A percentile compares a stretch with the other conserved stretches of the same genome.
Evolutionary conservation across 2,888 invertebrate species (phyloP).

Genomic region (Meloe dianella): DNA sequence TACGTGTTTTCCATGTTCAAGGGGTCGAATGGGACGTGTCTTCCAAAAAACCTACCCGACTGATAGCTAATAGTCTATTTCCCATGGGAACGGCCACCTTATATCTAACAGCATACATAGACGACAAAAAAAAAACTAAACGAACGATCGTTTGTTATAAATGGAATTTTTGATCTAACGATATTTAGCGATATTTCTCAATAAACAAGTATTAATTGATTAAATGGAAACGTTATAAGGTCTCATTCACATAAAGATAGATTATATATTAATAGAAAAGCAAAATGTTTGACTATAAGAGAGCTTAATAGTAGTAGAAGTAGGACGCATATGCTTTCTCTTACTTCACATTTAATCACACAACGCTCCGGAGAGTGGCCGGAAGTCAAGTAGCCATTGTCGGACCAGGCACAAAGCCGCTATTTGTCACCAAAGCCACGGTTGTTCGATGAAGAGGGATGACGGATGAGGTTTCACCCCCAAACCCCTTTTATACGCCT

Average conservation of each 20-base stretch:
- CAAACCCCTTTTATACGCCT: slow-evolving; percentile 39
- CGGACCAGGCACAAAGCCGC: slow-evolving; percentile 53
- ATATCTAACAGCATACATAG: background rate
- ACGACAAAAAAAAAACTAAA: background rate
- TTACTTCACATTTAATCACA: slow-evolving; percentile 48
- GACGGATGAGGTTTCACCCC: slow-evolving; percentile 50
- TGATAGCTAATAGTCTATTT: slow-evolving; percentile 51
- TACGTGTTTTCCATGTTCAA: slow-evolving; percentile 55
- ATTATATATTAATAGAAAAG: background rate
- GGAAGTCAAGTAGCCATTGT: slow-evolving; percentile 56
- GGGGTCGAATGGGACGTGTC: slow-evolving; percentile 46
- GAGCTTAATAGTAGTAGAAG: background rate
- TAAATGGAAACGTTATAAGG: too few relatives aligned
- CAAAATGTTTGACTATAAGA: background rate
- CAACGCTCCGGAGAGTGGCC: slow-evolving; percentile 43
- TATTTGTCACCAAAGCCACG: slow-evolving; percentile 56
- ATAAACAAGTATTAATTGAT: too few relatives aligned
- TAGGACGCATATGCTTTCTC: slow-evolving; percentile 35
- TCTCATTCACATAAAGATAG: background rate
- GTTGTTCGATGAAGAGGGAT: slow-evolving; percentile 52
- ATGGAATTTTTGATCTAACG: too few relatives aligned
- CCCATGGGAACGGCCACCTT: slow-evolving; percentile 42
- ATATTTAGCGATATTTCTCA: too few relatives aligned
- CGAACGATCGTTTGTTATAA: background rate
- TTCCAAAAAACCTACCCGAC: slow-evolving; percentile 35